Conservation (phyloP, 2,797 vertebrate species). For the Sphenodon punctatus region DNA sequence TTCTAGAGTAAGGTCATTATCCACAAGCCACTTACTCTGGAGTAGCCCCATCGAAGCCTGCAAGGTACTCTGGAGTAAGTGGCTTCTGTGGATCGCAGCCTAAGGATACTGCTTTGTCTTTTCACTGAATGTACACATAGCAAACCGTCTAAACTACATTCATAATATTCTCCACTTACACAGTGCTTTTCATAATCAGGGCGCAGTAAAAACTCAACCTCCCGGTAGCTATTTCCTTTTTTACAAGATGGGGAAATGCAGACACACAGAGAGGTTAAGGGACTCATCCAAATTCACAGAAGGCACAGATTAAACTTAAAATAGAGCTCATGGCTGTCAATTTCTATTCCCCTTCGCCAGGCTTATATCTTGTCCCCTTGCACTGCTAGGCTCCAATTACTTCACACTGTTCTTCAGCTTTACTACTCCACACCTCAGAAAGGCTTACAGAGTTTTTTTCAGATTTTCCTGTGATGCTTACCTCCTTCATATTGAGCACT, state of each 20-base stretch:
- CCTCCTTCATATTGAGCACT: too few relatives aligned
- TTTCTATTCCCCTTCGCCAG: accelerated
- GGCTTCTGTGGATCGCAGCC: not conserved
- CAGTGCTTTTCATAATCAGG: not conserved
- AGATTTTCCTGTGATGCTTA: too few relatives aligned
- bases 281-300: not conserved
- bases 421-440: too few relatives aligned
- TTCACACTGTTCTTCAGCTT: too few relatives aligned
- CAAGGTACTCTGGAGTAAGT: too few relatives aligned
- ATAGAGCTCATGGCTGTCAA: not conserved
- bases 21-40: too few relatives aligned
- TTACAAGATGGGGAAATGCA: accelerated
- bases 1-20: too few relatives aligned
- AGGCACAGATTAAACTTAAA: accelerated
- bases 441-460: too few relatives aligned
- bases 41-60: too few relatives aligned
- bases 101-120: accelerated
- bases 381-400: not conserved
- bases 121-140: accelerated
- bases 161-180: accelerated
- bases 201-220: accelerated
- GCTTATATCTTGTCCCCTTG: not conserved
- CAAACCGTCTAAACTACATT: not conserved
- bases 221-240: not conserved
- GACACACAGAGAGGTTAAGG: not conserved